These are phyloP conservation scores for Brachionus koreanus DNA, from an alignment of 1,140 invertebrate genomes.

Conservation along the genomic window DNA sequence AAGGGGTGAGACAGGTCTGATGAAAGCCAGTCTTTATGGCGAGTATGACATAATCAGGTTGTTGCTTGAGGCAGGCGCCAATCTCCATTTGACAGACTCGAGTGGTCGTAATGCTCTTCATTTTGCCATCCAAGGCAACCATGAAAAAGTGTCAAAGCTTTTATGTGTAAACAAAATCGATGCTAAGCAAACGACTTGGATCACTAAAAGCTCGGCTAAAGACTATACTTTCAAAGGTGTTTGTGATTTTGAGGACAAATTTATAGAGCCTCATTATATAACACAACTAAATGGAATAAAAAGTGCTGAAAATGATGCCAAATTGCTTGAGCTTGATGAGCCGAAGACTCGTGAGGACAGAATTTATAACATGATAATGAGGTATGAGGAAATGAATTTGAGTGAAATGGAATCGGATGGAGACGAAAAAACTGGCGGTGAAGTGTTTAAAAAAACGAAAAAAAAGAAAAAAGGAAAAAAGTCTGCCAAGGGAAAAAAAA, in stretches of 20 bases:
- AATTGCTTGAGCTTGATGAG: background rate
- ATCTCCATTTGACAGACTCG: background rate
- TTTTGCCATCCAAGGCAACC: background rate
- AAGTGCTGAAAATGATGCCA: background rate
- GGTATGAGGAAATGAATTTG: slow-evolving; percentile 21
- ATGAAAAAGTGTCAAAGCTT: slow-evolving; percentile 36
- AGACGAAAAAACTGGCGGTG: slow-evolving; percentile 17
- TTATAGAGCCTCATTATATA: slow-evolving; percentile 9
- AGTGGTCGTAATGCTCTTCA: slow-evolving; percentile 21
- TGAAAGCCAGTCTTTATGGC: slow-evolving; percentile 24
- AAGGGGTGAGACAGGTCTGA: background rate
- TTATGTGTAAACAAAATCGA: slow-evolving; percentile 38
- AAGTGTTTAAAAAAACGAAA: slow-evolving; percentile 33
- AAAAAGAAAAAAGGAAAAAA: slow-evolving; percentile 42
- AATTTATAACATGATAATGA: slow-evolving; percentile 28
- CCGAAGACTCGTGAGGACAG: background rate
- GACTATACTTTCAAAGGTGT: background rate
- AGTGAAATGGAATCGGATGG: slow-evolving; percentile 33
- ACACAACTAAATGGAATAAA: background rate
- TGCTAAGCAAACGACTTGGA: background rate
- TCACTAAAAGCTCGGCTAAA: background rate
- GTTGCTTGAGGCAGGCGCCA: slow-evolving; percentile 2
- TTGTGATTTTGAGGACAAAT: background rate
- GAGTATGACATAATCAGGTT: slow-evolving; percentile 8
- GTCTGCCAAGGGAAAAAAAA: slow-evolving; percentile 38